Base-by-base conservation (phyloP, 2,797 vertebrate species). In the Acanthornis magna region DNA sequence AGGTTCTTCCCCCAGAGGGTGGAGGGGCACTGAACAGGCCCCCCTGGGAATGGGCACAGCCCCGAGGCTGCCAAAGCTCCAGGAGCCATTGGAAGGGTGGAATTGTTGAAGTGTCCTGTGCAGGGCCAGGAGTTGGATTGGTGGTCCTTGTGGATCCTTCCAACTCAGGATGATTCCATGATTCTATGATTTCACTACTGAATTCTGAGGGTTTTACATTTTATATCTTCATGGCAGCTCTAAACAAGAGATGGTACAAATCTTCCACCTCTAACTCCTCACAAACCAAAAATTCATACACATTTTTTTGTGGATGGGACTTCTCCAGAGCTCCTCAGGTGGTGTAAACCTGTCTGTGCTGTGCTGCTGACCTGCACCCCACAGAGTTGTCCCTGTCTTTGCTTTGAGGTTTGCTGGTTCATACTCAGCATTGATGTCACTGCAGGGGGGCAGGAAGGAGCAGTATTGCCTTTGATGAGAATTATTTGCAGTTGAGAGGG, bases 181-280 rank as follows among this genome's bases (percentile, higher is more conserved):
- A 53, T 45, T 58, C 25, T 5, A 11, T 7, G 4, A 43, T 36
- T 36, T 62, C 48, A 4, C 60, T 62, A 25, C 40, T 27, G 3
- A 40, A 16, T 50, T 74, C 78, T 6, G 29, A 51, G 55, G 2
- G 3, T 15, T 11, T 30, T 5, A 5, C 38, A 1, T 14, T 38
- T 67, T 11, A 9, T n/a, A 2, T 51, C 21, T 16, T 47, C 1
- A 0, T 10, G 16, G 26, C 63, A 63, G 38, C 22, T 70, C 70
- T 53, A 30, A 61, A 55, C 23, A 43, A 13, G 38, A 58, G 21
- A 5, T 13, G 11, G 5, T 22, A 7, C 50, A 55, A 27, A 54
- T 38, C 38, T 84, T n/a, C 50, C 23, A 12, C 29, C 29, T n/a
- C 8, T 11, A 16, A 20, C 38, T 68, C 76, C 82, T 73, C 51